Base-by-base conservation (phyloP, 1,140 invertebrate species). In the Leptopilina boulardi region DNA sequence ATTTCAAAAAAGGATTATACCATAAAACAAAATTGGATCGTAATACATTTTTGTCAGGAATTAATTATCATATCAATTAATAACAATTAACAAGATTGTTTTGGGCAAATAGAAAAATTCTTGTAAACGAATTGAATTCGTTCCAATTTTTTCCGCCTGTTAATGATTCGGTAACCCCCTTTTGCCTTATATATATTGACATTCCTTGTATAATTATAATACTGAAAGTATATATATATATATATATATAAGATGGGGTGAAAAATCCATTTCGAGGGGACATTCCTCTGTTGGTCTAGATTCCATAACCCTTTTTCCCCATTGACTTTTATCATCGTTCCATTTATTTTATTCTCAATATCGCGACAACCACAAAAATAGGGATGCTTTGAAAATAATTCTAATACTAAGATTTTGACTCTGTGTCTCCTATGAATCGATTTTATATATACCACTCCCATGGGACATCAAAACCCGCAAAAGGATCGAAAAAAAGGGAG, bases 381-480 rank as follows among this genome's bases (percentile, higher is more conserved):
- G 75, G 71, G 47, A 77, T 54, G 18, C 19, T 10, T 73, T 71
- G 79, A 79, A 73, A 80, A 80, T 79, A 79, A 76, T 77, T 74
- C 78, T 79, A 84, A 85, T 83, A 83, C 79, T 66, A 83, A 76
- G 73, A n/a, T n/a, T n/a, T n/a, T n/a, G n/a, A n/a, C n/a, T 38
- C 9, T 78, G 77, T 76, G 54, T 42, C 56, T 26, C 42, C 77
- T 80, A 77, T 75, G 23, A 78, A 82, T 84, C 83, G 84, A 83
- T 83, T 79, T 78, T 38, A 38, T 38, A 6, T 38, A 78, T 82
- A 80, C 51, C 42, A 70, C 77, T 77, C 71, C 38, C 21, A 15
- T 38, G 30, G 18, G 54, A 1, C 54, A 10, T 23, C 21, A 66
- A 59, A 44, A 51, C 18, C n/a, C 34, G 5, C 47, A 3, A 51